These are phyloP conservation scores for Catajapyx aquilonaris DNA, from an alignment of 1,140 invertebrate genomes.

Conservation along the genomic window DNA sequence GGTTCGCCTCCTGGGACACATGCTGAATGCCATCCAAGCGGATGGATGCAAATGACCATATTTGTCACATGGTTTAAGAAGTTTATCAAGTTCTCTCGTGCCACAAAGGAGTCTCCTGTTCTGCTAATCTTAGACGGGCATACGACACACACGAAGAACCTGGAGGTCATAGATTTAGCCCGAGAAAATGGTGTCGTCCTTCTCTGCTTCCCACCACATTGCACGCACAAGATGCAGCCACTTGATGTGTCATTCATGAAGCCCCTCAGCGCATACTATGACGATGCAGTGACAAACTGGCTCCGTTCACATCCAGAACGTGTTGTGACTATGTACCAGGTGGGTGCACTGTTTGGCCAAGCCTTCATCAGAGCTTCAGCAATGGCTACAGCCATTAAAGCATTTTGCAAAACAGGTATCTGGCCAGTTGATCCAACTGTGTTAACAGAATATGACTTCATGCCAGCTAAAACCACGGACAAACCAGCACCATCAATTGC, in stretches of 20 bases:
- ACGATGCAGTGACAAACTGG: conserved; percentile 12
- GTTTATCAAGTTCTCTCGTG: conserved; percentile 15
- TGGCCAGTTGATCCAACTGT: no score
- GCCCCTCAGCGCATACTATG: conserved; percentile 16
- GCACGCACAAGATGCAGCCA: conserved; percentile 19
- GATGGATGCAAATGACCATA: conserved; percentile 14
- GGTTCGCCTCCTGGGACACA: background rate
- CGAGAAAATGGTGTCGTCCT: conserved; percentile 15
- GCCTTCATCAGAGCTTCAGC: no score
- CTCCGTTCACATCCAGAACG: conserved; percentile 13
- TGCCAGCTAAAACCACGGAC: no score
- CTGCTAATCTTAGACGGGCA: conserved; percentile 17
- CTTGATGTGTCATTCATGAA: conserved; percentile 21
- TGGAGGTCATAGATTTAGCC: conserved; percentile 9
- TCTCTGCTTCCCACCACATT: conserved; percentile 20
- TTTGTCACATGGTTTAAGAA: conserved; percentile 16
- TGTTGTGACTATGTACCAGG: conserved; percentile 13
- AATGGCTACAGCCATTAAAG: no score
- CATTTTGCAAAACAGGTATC: no score
- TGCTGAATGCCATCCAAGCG: conserved; percentile 4
- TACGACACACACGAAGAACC: conserved; percentile 12
- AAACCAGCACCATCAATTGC: no score
- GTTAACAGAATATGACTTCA: no score
- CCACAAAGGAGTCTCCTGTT: conserved; percentile 13
- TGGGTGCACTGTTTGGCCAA: conserved; percentile 14